A percentile compares a stretch with the other conserved stretches of the same genome.
phyloP scores from a whole-genome alignment of 2,797 vertebrate species.

The Anisognathus igniventris region DNA sequence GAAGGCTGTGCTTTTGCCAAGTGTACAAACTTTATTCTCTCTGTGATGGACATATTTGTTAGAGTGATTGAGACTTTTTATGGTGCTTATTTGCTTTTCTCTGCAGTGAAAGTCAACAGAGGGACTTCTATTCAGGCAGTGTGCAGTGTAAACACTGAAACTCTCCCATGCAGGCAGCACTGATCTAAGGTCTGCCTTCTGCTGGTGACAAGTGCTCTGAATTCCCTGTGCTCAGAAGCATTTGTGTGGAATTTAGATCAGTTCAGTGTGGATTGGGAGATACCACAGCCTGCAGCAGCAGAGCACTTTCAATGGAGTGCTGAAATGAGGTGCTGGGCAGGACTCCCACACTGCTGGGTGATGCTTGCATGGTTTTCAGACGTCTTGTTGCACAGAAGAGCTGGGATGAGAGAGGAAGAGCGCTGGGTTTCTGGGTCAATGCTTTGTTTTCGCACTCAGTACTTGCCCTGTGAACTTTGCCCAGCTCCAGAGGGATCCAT shows the following conservation, averaged over 20 bases:
- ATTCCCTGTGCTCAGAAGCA: background rate
- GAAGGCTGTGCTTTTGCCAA: background rate
- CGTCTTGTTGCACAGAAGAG: background rate
- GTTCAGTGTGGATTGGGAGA: background rate
- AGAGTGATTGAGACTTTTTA: background rate
- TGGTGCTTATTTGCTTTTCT: background rate
- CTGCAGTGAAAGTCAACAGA: background rate
- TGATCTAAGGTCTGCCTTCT: background rate
- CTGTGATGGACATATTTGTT: background rate
- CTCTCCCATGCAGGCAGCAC: background rate
- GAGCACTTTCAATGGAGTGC: accelerated
- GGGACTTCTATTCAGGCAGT: background rate
- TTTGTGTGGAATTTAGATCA: background rate
- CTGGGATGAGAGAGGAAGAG: background rate
- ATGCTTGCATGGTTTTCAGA: background rate
- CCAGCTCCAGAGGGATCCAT: background rate
- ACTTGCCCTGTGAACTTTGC: background rate
- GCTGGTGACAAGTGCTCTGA: background rate
- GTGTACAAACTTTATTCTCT: background rate
- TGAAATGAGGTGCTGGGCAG: background rate
- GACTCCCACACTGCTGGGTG: background rate
- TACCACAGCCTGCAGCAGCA: background rate
- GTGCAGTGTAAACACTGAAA: background rate
- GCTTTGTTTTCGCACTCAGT: background rate
- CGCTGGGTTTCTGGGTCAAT: background rate